phyloP scores from a whole-genome alignment of 2,113 vertebrate species.

The Isurus oxyrinchus region DNA sequence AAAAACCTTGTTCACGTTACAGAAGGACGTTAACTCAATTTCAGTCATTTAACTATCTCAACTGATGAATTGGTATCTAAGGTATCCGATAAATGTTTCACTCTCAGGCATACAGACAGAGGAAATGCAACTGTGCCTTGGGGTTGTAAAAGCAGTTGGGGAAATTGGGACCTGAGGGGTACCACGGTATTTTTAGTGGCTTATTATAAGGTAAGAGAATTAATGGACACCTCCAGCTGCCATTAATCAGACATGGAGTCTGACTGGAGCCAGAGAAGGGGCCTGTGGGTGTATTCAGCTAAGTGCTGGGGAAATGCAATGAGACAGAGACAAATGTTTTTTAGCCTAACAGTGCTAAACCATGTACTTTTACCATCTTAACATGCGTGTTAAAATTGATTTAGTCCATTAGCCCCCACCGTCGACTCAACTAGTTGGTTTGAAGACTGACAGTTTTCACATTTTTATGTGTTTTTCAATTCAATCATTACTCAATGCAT shows the following conservation, averaged over 20 bases:
- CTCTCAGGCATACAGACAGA: slow-evolving; percentile 19
- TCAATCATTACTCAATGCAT: neutral
- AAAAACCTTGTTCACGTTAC: neutral
- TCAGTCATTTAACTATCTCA: neutral
- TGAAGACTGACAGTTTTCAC: slow-evolving; percentile 76
- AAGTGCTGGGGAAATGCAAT: slow-evolving; percentile 62
- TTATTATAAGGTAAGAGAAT: slow-evolving; percentile 78
- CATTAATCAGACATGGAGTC: slow-evolving; percentile 81
- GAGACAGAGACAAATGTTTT: slow-evolving; percentile 77
- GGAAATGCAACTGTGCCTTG: slow-evolving; percentile 4
- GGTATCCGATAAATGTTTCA: slow-evolving; percentile 18
- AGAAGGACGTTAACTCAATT: neutral
- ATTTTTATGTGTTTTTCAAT: slow-evolving; percentile 61
- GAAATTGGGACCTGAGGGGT: slow-evolving; percentile 52
- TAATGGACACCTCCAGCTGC: slow-evolving; percentile 82
- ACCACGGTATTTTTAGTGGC: slow-evolving; percentile 52
- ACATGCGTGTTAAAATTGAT: slow-evolving; percentile 74
- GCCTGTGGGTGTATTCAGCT: slow-evolving; percentile 61
- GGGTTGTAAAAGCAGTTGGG: slow-evolving; percentile 31
- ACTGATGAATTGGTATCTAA: slow-evolving; percentile 10
- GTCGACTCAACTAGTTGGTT: slow-evolving; percentile 68
- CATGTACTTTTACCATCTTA: slow-evolving; percentile 61
- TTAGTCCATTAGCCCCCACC: slow-evolving; percentile 67
- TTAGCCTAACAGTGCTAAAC: slow-evolving; percentile 59
- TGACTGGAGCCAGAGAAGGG: slow-evolving; percentile 74